Percentiles rank a stretch among this genome's conserved stretches.
These are phyloP conservation scores for Lycodopsis pacificus DNA, from an alignment of 2,797 vertebrate genomes.

Conservation along the genomic window DNA sequence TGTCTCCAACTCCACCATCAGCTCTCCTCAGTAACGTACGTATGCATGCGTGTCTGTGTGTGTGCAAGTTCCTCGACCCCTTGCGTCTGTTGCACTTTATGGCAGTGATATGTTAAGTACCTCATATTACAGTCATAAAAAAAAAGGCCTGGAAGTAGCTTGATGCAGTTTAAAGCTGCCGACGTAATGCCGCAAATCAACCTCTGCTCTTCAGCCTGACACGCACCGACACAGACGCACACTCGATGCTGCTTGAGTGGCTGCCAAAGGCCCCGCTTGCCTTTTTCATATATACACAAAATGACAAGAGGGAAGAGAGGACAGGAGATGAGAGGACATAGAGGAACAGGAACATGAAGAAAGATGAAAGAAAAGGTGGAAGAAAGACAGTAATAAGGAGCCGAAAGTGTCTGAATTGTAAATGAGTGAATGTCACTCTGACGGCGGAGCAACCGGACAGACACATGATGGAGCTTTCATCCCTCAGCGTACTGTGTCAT, in stretches of 20 bases:
- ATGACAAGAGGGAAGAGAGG: conserved; percentile 59
- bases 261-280: conserved; percentile 70
- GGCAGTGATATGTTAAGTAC: conserved; percentile 76
- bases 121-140: conserved; percentile 75
- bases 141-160: conserved; percentile 73
- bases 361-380: conserved; percentile 69
- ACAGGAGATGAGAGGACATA: conserved; percentile 41
- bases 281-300: conserved; percentile 64
- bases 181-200: conserved; percentile 81
- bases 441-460: conserved; percentile 61
- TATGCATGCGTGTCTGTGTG: conserved; percentile 25
- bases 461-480: conserved; percentile 77
- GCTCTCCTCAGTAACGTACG: conserved; percentile 21
- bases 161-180: conserved; percentile 80
- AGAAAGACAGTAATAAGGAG: conserved; percentile 70
- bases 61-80: conserved; percentile 34
- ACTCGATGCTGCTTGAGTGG: conserved; percentile 46
- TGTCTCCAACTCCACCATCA: conserved; percentile 42
- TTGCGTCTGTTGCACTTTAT: conserved; percentile 69
- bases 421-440: conserved; percentile 77
- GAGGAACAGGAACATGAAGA: conserved; percentile 37
- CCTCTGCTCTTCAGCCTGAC: conserved; percentile 53
- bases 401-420: conserved; percentile 77
- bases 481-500: conserved; percentile 63
- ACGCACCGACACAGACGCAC: conserved; percentile 38